Percentiles rank a stretch among this genome's conserved stretches.
These are phyloP conservation scores for Scaptomyza tumidula DNA, from an alignment of 2,888 invertebrate genomes.

Conservation along the genomic window DNA sequence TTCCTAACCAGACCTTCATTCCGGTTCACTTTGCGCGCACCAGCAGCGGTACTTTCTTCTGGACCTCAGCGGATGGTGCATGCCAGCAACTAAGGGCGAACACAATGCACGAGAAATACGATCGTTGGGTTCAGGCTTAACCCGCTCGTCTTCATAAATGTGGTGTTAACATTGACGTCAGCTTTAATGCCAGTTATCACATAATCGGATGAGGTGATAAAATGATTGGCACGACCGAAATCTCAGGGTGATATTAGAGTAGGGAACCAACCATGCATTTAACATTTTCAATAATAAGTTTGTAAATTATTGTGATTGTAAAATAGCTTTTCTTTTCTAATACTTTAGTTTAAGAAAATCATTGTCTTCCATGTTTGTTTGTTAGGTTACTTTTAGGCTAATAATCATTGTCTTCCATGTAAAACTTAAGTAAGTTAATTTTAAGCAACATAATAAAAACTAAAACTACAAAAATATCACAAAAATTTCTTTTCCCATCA, in stretches of 20 bases:
- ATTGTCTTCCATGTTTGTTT: conserved; percentile 82
- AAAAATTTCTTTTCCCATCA: neutral
- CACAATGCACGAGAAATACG: conserved; percentile 68
- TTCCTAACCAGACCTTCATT: conserved; percentile 80
- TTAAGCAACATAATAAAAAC: conserved; percentile 56
- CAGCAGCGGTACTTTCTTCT: conserved; percentile 92
- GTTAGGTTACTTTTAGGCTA: conserved; percentile 57
- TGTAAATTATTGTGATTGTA: conserved; percentile 64
- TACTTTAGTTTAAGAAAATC: conserved; percentile 65
- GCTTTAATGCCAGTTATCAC: conserved; percentile 78
- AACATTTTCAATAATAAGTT: conserved; percentile 67
- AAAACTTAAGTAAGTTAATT: conserved; percentile 54
- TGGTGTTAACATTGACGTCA: conserved; percentile 43
- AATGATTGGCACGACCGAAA: conserved; percentile 56
- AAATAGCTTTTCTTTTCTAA: conserved; percentile 52
- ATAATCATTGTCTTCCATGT: conserved; percentile 82
- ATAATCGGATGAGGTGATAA: conserved; percentile 28
- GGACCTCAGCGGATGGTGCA: conserved; percentile 87
- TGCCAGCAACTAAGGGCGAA: conserved; percentile 55
- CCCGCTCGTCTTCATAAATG: neutral
- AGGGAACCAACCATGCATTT: conserved; percentile 58
- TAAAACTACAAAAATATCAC: conserved; percentile 37
- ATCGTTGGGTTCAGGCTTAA: conserved; percentile 83
- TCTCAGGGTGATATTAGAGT: conserved; percentile 81
- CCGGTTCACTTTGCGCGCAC: conserved; percentile 93